Evolutionary conservation across 2,797 vertebrate species (phyloP).

Genomic region (Brachyalestes nurse): DNA sequence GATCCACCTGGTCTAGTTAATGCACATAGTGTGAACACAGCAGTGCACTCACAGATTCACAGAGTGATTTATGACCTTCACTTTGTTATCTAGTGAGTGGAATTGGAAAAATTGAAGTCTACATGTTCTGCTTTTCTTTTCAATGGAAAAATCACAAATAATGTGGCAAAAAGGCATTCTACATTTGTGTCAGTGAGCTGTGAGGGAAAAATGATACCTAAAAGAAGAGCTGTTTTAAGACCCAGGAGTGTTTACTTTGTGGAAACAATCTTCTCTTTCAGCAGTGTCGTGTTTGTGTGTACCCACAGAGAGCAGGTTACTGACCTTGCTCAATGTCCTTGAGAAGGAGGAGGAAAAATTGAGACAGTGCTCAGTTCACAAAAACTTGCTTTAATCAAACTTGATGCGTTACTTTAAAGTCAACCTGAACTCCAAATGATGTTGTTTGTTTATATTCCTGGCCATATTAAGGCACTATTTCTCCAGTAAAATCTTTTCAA

Average conservation of each 20-base stretch:
- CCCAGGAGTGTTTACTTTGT: background rate
- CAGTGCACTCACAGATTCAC: constrained; percentile 8
- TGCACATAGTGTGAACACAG: background rate
- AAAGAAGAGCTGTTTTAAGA: background rate
- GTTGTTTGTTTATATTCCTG: background rate
- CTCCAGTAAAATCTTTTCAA: no score
- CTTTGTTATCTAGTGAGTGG: constrained; percentile 2
- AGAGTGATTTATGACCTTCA: constrained; percentile 43
- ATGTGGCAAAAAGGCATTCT: no score
- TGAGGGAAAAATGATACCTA: no score
- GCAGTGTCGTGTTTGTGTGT: constrained; percentile 9
- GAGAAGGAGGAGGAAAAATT: background rate
- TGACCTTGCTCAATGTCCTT: constrained; percentile 10
- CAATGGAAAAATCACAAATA: no score
- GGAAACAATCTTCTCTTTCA: background rate
- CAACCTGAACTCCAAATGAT: background rate
- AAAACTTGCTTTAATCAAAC: background rate
- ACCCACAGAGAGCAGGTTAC: background rate
- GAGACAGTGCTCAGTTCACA: background rate
- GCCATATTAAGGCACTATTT: background rate
- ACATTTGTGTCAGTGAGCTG: no score
- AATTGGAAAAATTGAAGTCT: no score
- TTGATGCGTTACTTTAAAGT: background rate
- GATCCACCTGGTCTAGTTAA: background rate
- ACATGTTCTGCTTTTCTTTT: no score